Percentiles rank a stretch among this genome's conserved stretches.
These are phyloP conservation scores for Pectinophora gossypiella DNA, from an alignment of 1,140 invertebrate species.

Conservation along the genomic window DNA sequence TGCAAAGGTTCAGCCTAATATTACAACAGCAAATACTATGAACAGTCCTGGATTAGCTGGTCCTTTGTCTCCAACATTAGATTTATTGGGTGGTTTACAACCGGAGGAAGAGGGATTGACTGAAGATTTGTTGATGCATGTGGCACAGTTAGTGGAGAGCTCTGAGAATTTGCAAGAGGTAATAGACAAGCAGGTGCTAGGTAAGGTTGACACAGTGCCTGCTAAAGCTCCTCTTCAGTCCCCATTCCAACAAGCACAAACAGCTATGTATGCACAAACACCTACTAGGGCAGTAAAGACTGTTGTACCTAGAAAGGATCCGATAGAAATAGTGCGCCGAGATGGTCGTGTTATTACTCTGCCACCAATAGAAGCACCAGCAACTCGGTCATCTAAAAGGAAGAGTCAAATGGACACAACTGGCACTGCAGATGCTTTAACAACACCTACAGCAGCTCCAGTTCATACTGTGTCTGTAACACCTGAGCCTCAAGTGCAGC, in stretches of 20 bases:
- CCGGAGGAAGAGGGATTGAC: constrained; percentile 78
- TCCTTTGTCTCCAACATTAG: constrained; percentile 67
- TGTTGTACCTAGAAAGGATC: constrained; percentile 64
- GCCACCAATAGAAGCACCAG: constrained; percentile 87
- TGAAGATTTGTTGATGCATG: constrained; percentile 81
- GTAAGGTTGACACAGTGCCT: constrained; percentile 61
- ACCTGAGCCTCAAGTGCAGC: constrained; percentile 32
- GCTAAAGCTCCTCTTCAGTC: constrained; percentile 35
- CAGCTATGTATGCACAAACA: constrained; percentile 33
- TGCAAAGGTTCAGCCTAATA: constrained; percentile 59
- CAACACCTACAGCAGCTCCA: constrained; percentile 8
- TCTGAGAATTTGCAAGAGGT: constrained; percentile 81
- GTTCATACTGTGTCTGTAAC: constrained; percentile 23
- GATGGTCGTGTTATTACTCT: constrained; percentile 84
- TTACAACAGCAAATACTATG: constrained; percentile 68
- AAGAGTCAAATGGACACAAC: constrained; percentile 31
- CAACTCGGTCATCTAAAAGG: constrained; percentile 74
- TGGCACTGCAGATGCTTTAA: constrained; percentile 10
- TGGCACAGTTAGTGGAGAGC: constrained; percentile 80
- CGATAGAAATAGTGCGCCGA: constrained; percentile 81
- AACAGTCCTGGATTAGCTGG: constrained; percentile 56
- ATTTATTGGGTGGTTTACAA: constrained; percentile 65
- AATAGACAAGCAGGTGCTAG: constrained; percentile 78
- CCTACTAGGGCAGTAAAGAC: constrained; percentile 37
- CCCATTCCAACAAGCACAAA: constrained; percentile 26